Percentiles rank a stretch among this genome's conserved stretches.
Evolutionary conservation across 2,113 vertebrate species (phyloP).

Genomic region (Cinclus mexicanus): DNA sequence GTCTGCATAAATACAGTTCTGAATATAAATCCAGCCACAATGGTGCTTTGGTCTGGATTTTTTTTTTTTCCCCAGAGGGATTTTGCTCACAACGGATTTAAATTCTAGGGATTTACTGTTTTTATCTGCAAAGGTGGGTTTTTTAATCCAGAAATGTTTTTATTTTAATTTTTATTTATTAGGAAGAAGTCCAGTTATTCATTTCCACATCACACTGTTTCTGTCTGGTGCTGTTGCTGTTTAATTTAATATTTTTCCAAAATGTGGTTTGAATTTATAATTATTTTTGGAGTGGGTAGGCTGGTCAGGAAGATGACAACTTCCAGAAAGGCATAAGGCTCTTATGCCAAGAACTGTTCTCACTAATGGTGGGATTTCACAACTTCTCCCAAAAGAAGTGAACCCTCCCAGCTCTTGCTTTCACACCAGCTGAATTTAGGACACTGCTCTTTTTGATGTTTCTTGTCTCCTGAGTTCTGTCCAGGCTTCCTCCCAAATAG

Average conservation of each 20-base stretch:
- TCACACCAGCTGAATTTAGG: neutral
- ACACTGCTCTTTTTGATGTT: neutral
- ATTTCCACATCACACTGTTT: neutral
- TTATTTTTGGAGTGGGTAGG: neutral
- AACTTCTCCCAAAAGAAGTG: neutral
- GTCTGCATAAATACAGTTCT: constrained; percentile 36
- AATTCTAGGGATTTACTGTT: constrained; percentile 29
- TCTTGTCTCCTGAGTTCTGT: neutral
- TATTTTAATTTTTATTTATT: constrained; percentile 37
- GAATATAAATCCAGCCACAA: constrained; percentile 26
- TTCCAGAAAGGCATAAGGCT: neutral
- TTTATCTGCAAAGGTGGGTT: constrained; percentile 30
- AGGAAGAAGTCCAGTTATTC: neutral
- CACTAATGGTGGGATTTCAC: neutral
- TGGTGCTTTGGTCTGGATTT: neutral
- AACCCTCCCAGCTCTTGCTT: neutral
- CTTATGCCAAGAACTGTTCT: neutral
- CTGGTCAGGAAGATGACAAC: neutral
- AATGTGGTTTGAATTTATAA: neutral
- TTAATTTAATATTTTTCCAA: neutral
- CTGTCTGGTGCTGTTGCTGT: neutral
- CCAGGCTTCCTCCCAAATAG: neutral
- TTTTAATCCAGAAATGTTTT: neutral
- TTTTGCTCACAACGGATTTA: constrained; percentile 30
- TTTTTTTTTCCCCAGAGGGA: neutral